phyloP scores from a whole-genome alignment of 2,888 invertebrate genomes.

The Petrolisthes cinctipes region DNA sequence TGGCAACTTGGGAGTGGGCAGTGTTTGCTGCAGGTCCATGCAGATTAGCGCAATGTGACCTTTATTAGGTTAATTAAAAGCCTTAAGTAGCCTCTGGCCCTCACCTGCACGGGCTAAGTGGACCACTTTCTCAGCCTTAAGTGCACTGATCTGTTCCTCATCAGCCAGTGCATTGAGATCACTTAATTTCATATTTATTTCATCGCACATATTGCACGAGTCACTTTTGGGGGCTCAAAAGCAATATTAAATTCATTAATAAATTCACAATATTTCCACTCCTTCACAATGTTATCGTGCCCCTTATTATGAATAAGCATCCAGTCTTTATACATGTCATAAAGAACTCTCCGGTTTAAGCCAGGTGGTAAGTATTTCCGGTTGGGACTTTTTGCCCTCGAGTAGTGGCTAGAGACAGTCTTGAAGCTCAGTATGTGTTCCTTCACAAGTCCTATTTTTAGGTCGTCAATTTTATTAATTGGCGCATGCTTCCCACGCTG shows the following conservation, averaged over 20 bases:
- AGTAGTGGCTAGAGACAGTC: conserved; percentile 34
- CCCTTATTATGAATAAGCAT: conserved; percentile 21
- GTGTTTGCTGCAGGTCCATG: conserved; percentile 21
- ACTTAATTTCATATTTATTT: neutral
- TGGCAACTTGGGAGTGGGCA: conserved; percentile 2
- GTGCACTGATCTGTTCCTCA: neutral
- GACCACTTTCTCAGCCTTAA: neutral
- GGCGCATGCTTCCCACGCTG: conserved; percentile 27
- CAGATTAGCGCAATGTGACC: neutral
- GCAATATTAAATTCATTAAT: conserved; percentile 23
- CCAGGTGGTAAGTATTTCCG: conserved; percentile 24
- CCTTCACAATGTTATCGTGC: conserved; percentile 19
- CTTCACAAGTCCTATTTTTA: conserved; percentile 3
- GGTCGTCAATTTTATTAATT: neutral
- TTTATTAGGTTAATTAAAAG: neutral
- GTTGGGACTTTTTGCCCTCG: conserved; percentile 24
- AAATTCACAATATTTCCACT: conserved; percentile 26
- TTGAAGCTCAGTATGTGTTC: conserved; percentile 32
- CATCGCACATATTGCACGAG: conserved; percentile 13
- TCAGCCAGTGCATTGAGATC: neutral
- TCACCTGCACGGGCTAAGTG: neutral
- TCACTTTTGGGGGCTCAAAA: conserved; percentile 31
- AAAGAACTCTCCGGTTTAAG: conserved; percentile 1
- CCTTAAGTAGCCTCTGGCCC: neutral
- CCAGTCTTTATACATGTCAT: conserved; percentile 35